Conservation (phyloP, 2,113 vertebrate genomes). For the Leucopternis melanops region DNA sequence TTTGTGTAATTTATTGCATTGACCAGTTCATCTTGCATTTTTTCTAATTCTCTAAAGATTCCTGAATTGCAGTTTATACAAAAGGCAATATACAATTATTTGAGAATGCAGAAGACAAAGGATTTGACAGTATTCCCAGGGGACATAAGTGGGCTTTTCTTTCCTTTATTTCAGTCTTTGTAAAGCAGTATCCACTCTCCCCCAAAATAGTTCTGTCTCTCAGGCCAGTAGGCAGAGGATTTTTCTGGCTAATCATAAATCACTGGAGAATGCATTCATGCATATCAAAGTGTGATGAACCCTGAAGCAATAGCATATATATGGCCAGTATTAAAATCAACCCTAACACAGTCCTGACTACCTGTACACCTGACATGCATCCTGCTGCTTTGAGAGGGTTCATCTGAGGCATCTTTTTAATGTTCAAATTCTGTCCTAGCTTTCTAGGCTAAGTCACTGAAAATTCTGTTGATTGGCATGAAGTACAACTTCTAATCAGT, state of each 20-base stretch:
- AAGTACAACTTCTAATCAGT: background rate
- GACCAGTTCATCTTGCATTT: background rate
- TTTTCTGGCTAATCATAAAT: constrained; percentile 8
- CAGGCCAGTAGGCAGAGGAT: background rate
- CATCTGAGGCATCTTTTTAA: background rate
- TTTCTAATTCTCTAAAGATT: background rate
- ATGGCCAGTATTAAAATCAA: background rate
- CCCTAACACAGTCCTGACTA: background rate
- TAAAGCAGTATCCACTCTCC: background rate
- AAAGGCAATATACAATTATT: background rate
- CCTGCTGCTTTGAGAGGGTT: background rate
- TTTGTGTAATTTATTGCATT: background rate
- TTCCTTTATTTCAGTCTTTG: background rate
- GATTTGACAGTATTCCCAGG: background rate
- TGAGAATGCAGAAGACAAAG: background rate
- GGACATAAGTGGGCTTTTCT: background rate
- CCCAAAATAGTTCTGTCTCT: background rate
- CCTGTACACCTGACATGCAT: background rate
- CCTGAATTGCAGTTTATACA: background rate
- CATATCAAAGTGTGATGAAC: background rate
- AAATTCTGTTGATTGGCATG: background rate
- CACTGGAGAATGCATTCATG: background rate
- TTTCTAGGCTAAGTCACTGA: background rate
- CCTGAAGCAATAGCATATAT: background rate
- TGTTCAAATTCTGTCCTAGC: background rate